Percentiles rank a stretch among this genome's conserved stretches.
Conservation (phyloP, 1,140 invertebrate species). For the Euura lappo region DNA sequence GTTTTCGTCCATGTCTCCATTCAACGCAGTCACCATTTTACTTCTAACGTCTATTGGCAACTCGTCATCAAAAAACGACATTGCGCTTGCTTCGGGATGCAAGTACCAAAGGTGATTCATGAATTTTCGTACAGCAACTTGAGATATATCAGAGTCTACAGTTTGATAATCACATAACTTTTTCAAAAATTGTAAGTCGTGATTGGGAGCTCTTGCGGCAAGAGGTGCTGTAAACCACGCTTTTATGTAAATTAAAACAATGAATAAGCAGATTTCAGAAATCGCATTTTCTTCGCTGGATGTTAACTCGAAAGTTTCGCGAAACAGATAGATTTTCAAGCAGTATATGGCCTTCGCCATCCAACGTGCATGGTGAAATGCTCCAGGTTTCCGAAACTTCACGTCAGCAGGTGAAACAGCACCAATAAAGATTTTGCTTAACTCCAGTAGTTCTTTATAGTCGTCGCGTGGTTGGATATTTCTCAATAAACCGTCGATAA, state of each 20-base stretch:
- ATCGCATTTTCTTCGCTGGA: conserved; percentile 25
- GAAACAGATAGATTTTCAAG: conserved; percentile 47
- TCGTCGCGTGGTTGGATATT: conserved; percentile 37
- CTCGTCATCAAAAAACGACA: conserved; percentile 30
- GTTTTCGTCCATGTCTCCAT: background rate
- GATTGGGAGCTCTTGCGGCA: conserved; percentile 27
- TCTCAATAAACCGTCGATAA: conserved; percentile 22
- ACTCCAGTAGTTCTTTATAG: conserved; percentile 50
- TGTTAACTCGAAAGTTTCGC: conserved; percentile 10
- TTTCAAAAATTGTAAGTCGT: conserved; percentile 32
- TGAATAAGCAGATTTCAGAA: conserved; percentile 30
- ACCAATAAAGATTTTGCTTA: conserved; percentile 46
- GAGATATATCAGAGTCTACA: conserved; percentile 22
- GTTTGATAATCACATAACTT: conserved; percentile 23
- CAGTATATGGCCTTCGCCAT: conserved; percentile 52
- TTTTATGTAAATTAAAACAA: conserved; percentile 36
- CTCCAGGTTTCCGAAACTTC: conserved; percentile 48
- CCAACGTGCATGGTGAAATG: conserved; percentile 49
- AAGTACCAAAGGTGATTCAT: conserved; percentile 35
- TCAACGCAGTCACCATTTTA: background rate
- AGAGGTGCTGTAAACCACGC: conserved; percentile 32
- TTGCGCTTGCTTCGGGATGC: conserved; percentile 24
- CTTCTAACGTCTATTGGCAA: conserved; percentile 9
- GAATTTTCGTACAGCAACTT: conserved; percentile 25
- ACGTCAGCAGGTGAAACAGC: conserved; percentile 25